phyloP scores from a whole-genome alignment of 2,113 vertebrate species.

The Corvus moneduloides region DNA sequence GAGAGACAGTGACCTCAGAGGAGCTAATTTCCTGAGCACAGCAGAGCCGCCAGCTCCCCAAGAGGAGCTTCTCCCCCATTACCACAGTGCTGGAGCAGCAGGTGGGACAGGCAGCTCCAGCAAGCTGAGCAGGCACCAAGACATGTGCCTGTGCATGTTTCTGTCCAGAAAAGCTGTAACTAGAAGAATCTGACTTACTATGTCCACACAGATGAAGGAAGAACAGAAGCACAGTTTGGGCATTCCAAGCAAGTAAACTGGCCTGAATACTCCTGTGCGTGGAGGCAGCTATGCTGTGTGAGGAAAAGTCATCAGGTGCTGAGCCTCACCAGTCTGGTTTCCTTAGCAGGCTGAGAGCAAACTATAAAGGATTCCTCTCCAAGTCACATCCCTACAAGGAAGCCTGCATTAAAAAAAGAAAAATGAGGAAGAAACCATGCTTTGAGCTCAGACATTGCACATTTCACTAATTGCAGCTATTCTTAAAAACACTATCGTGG shows the following conservation, averaged over 20 bases:
- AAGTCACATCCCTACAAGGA: background rate
- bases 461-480: background rate
- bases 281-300: accelerated
- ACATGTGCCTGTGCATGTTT: accelerated
- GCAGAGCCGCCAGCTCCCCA: background rate
- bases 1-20: background rate
- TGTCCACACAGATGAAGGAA: background rate
- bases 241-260: background rate
- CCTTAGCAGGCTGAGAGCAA: background rate
- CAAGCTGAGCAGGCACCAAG: background rate
- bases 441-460: background rate
- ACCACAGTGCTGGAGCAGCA: too few species aligned
- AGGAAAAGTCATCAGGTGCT: background rate
- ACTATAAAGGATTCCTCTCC: background rate
- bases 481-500: background rate
- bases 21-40: background rate
- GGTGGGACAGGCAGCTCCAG: background rate
- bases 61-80: background rate
- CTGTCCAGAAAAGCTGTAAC: background rate
- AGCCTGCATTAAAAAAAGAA: background rate
- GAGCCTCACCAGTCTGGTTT: background rate
- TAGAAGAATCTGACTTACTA: background rate
- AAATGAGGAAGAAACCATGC: background rate
- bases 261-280: background rate
- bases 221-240: background rate